phyloP scores from a whole-genome alignment of 1,140 invertebrate species.

The Sweltsa coloradensis region DNA sequence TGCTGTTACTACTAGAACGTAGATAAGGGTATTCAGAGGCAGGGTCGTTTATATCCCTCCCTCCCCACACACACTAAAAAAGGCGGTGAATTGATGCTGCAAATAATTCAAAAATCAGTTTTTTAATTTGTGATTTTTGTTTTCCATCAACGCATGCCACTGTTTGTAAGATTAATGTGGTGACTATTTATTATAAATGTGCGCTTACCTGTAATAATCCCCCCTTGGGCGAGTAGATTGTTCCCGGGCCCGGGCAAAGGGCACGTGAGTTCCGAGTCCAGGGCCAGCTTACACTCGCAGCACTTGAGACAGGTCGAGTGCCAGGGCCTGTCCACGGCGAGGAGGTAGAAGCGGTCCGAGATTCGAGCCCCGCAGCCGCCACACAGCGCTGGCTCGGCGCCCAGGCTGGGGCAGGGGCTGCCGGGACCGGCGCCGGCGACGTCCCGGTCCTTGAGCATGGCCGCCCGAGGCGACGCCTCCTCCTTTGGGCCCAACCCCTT shows the following conservation, averaged over 20 bases:
- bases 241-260: constrained; percentile 40
- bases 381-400: constrained; percentile 29
- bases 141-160: too few relatives aligned
- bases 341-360: constrained; percentile 61
- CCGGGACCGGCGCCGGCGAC: constrained; percentile 1
- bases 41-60: too few relatives aligned
- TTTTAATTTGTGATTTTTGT: too few relatives aligned
- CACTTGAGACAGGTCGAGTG: constrained; percentile 78
- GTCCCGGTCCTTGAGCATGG: constrained; percentile 22
- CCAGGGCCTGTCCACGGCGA: constrained; percentile 81
- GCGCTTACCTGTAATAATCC: constrained; percentile 44
- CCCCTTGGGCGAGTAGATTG: constrained; percentile 48
- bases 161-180: neutral
- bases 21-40: too few relatives aligned
- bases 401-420: constrained; percentile 13
- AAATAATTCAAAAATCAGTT: too few relatives aligned
- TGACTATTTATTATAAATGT: neutral
- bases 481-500: too few relatives aligned
- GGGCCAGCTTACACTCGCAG: constrained; percentile 68
- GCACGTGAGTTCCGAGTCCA: constrained; percentile 35
- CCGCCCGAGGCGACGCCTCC: constrained; percentile 29
- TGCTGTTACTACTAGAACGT: too few relatives aligned
- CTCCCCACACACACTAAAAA: too few relatives aligned
- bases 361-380: constrained; percentile 44
- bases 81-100: too few relatives aligned